These are phyloP conservation scores for Kryphioiulus occultus DNA, from an alignment of 2,888 invertebrate species.

Conservation along the genomic window DNA sequence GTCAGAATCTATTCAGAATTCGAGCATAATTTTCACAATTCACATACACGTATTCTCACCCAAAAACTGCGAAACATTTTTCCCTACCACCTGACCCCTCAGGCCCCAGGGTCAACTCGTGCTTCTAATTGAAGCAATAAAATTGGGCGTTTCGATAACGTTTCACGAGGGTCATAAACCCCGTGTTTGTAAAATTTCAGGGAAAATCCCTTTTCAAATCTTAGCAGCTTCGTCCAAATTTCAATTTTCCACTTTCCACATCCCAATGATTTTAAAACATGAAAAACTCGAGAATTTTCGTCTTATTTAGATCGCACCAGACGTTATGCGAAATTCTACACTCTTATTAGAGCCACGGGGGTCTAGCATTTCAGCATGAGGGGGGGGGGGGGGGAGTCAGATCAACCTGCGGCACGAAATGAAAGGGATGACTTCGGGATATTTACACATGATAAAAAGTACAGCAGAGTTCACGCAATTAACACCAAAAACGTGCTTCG, in stretches of 20 bases:
- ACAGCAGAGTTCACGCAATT: background rate
- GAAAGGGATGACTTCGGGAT: background rate
- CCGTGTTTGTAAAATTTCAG: background rate
- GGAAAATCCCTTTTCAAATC: background rate
- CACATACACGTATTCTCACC: background rate
- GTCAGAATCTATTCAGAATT: background rate
- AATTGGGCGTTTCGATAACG: background rate
- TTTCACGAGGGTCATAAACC: background rate
- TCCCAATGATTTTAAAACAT: no score
- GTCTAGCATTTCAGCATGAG: background rate
- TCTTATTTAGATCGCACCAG: background rate
- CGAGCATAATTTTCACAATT: background rate
- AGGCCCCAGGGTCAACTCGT: background rate
- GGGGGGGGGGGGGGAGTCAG: background rate
- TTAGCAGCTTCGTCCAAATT: no score
- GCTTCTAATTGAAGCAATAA: slow-evolving; percentile 13
- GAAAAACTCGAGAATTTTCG: background rate
- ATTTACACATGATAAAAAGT: background rate
- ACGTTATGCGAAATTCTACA: background rate
- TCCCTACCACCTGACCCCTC: background rate
- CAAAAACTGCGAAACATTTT: background rate
- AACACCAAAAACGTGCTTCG: background rate
- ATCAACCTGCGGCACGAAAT: background rate
- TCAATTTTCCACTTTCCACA: no score
- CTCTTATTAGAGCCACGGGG: background rate